Base-by-base conservation (phyloP, 1,140 invertebrate genomes). In the Aphaenogaster ashmeadi region DNA sequence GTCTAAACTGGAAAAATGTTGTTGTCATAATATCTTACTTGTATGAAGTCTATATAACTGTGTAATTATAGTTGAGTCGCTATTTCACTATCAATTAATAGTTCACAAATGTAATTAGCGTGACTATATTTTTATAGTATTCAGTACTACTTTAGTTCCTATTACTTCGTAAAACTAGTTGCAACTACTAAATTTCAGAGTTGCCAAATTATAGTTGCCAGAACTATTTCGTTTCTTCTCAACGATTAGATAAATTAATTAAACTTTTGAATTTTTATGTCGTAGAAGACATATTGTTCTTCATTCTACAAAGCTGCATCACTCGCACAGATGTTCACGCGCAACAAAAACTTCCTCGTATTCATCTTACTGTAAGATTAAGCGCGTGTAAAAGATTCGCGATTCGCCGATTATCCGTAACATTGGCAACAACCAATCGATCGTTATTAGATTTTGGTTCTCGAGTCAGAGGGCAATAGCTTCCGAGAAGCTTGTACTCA, bases 401-500 rank as follows among this genome's bases (percentile, higher is more conserved):
- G 74, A 81, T 83, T 81, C 87, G 50, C 50, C 52, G 87, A 89
- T 90, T 84, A 90, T 83, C 66, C 88, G 72, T 47, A 56, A 33
- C 56, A 60, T 87, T 18, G 58, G 52, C 41, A 47, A 66, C 83
- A 67, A 64, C 36, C 33, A 27, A 21, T 62, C 27, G 54, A 47
- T 38, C 27, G 47, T 75, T 79, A 79, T 77, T 77, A 52, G 47
- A 78, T 54, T 78, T 88, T 15, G 50, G 52, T 38, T 52, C 21
- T 44, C 50, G 80, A 90, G 80, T 84, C 79, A 90, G 84, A 90
- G 79, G 86, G 89, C 86, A 90, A 81, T 87, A 90, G 86, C 89
- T 90, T 90, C 86, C 66, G 89, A 90, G 86, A 86, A 90, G 74
- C 88, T 13, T 67, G 58, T 66, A 74, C 38, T 90, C 36, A 52